Percentiles rank a stretch among this genome's conserved stretches.
These are phyloP conservation scores for Babyrousa celebensis DNA, from an alignment of 2,797 vertebrate genomes.

Conservation along the genomic window DNA sequence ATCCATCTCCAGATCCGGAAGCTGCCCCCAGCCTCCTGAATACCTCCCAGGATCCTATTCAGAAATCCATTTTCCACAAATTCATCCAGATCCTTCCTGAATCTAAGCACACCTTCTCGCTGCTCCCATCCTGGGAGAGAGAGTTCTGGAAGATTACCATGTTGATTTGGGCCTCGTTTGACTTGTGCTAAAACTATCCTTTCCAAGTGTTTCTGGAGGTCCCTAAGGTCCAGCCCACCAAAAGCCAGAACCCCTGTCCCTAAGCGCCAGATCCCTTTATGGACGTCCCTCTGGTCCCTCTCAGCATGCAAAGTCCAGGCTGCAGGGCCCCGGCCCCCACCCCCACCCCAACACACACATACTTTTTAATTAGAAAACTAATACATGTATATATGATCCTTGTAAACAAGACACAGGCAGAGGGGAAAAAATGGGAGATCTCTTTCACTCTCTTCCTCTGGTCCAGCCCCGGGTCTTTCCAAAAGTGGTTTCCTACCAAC, in stretches of 20 bases:
- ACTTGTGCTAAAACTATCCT: neutral
- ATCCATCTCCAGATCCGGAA: neutral
- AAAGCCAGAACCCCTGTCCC: neutral
- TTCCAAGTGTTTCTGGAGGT: neutral
- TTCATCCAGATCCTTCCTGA: slow-evolving; percentile 34
- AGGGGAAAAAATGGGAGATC: too few species aligned
- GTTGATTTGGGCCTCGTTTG: neutral
- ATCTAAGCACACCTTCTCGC: neutral
- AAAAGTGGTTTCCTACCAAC: neutral
- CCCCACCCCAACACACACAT: neutral
- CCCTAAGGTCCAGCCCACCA: neutral
- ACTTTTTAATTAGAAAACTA: slow-evolving; percentile 49
- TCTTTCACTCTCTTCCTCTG: neutral
- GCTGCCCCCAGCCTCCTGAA: neutral
- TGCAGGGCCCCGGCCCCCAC: neutral
- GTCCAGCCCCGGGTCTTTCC: neutral
- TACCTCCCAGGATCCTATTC: neutral
- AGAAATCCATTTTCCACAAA: neutral
- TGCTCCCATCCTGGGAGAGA: neutral
- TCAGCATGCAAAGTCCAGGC: neutral
- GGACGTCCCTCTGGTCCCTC: neutral
- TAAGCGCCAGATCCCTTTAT: neutral
- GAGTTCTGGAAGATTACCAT: neutral
- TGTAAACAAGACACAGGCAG: neutral
- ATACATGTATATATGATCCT: neutral